Base-by-base conservation (phyloP, 2,888 invertebrate species). In the Zelleria hepariella region DNA sequence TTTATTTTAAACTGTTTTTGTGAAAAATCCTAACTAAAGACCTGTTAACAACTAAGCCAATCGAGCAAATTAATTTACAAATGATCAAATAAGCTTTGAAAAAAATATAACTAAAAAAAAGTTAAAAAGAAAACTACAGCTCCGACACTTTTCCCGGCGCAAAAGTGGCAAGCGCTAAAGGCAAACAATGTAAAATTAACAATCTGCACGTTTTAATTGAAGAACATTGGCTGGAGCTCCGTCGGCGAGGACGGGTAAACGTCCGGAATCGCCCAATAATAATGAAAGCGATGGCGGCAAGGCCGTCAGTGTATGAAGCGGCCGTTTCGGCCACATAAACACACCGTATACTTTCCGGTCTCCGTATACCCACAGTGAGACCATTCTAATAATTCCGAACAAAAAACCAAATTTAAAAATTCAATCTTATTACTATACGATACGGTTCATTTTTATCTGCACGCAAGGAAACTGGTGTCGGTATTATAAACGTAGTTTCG, bases 261-360 rank as follows among this genome's bases (percentile, higher is more conserved):
- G 86, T 78, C 82, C 82, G 82, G 86, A 88, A 89, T 89, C 86
- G 89, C 80, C 86, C 84, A 87, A 89, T 89, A 89, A 89, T 88
- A 89, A 89, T 89, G 89, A 89, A 89, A 86, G 81, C 83, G 88
- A 88, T 85, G 84, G 86, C 78, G 75, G 77, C 80, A 83, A 82
- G 82, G 86, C 82, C 82, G 82, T 80, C 83, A 85, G 84, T 86
- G 86, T 87, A 88, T 88, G 86, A 88, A 88, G 85, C 85, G 86
- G 78, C 87, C 79, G 85, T 89, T 89, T 88, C 78, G 86, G 87
- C 87, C 85, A 88, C 86, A 87, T 89, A 89, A 89, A 89, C 89
- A 89, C 85, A 78, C 86, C 82, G 85, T 88, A 86, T 83, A 83
- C 78, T 71, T 72, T 73, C 65, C 54, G 52, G 48, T 56, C 58